Percentiles rank a stretch among this genome's conserved stretches.
Conservation (phyloP, 2,113 vertebrate species). For the Passer domesticus region DNA sequence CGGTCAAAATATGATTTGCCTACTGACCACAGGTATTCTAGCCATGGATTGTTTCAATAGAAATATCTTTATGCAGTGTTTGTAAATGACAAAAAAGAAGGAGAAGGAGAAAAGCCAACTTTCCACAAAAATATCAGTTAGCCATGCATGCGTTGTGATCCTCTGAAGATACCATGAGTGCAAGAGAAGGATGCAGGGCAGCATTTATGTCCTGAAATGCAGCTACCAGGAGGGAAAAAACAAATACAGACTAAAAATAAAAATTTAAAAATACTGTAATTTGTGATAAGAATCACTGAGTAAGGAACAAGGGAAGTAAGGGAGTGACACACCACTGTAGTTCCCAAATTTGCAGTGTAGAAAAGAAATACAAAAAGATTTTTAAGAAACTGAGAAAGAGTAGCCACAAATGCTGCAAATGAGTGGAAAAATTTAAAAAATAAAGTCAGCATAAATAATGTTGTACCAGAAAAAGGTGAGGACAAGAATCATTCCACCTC, state of each 20-base stretch:
- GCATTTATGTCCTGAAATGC: background rate
- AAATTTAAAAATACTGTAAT: background rate
- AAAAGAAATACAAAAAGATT: background rate
- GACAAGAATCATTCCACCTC: background rate
- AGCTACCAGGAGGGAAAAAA: background rate
- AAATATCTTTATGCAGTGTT: background rate
- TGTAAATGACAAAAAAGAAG: background rate
- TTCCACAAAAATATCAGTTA: background rate
- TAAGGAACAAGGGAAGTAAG: background rate
- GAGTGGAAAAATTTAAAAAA: background rate
- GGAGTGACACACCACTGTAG: fast-evolving
- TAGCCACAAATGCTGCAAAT: background rate
- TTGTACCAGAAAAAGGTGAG: background rate
- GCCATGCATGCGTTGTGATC: background rate
- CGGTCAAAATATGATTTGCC: background rate
- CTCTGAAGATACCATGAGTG: background rate
- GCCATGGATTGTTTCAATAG: background rate
- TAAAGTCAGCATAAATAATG: background rate
- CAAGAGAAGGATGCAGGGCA: background rate
- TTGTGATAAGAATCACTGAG: background rate
- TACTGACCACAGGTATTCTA: slow-evolving; percentile 19
- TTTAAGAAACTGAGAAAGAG: background rate
- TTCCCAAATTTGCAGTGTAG: background rate
- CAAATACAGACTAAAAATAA: background rate
- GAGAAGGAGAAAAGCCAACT: background rate